These are phyloP conservation scores for Zele albiditarsus DNA, from an alignment of 2,888 invertebrate genomes.

Conservation along the genomic window DNA sequence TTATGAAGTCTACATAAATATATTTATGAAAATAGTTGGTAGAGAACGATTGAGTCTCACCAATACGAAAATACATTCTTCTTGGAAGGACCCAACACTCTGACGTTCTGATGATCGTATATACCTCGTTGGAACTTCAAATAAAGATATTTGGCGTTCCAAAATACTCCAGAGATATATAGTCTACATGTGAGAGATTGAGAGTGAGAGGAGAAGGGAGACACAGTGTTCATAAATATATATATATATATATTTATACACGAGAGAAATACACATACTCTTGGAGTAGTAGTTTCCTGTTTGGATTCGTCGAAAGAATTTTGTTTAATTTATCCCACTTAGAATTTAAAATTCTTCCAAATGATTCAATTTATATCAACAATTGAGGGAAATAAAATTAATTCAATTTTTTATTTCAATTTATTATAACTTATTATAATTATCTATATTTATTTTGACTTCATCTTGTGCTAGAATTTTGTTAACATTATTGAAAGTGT, in stretches of 20 bases:
- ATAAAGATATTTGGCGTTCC: slow-evolving; percentile 39
- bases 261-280: not conserved
- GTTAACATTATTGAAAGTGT: too few relatives aligned
- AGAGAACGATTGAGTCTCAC: slow-evolving; percentile 44
- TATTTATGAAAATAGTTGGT: slow-evolving; percentile 35
- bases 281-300: slow-evolving; percentile 18
- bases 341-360: not conserved
- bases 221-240: not conserved
- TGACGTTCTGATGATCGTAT: slow-evolving; percentile 48
- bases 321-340: slow-evolving; percentile 3
- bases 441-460: too few relatives aligned
- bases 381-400: not conserved
- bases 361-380: not conserved
- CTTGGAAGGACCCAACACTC: slow-evolving; percentile 52
- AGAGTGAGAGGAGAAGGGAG: not conserved
- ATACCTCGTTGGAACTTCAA: slow-evolving; percentile 37
- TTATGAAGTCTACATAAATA: not conserved
- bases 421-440: too few relatives aligned
- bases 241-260: too few relatives aligned
- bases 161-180: slow-evolving; percentile 36
- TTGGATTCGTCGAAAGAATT: slow-evolving; percentile 7
- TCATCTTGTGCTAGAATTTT: too few relatives aligned
- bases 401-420: not conserved
- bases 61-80: slow-evolving; percentile 58
- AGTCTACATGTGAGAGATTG: not conserved